Evolutionary conservation across 2,888 invertebrate species (phyloP).

Genomic region (Agelastica alni): DNA sequence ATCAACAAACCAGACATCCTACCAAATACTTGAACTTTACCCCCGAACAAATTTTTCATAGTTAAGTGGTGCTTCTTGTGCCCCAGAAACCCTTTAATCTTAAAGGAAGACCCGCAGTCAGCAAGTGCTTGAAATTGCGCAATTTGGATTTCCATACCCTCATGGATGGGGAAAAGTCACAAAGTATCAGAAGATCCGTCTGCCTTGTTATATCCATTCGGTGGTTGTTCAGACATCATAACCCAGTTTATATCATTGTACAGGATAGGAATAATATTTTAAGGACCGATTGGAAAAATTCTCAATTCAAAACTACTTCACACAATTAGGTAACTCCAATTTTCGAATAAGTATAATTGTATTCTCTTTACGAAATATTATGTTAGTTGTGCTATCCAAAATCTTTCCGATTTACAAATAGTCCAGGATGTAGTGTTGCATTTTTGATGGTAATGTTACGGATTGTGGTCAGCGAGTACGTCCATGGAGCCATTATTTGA

Average conservation of each 20-base stretch:
- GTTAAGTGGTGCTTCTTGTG: background rate
- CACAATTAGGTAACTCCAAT: background rate
- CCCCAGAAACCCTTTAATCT: background rate
- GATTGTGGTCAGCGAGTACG: too few species aligned
- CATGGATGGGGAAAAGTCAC: conserved; percentile 32
- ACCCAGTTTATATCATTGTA: conserved; percentile 25
- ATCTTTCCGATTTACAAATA: too few species aligned
- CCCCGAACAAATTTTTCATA: background rate
- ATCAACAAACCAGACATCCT: too few species aligned
- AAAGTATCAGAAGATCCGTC: conserved; percentile 35
- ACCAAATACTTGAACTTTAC: background rate
- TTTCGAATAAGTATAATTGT: too few species aligned
- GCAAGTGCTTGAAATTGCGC: conserved; percentile 35
- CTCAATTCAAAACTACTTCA: too few species aligned
- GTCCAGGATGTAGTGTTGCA: too few species aligned
- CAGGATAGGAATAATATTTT: background rate
- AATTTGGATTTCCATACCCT: conserved; percentile 35
- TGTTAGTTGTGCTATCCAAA: too few species aligned
- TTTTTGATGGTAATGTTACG: too few species aligned
- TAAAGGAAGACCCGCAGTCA: conserved; percentile 14
- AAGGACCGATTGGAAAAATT: too few species aligned
- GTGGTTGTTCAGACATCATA: conserved; percentile 36
- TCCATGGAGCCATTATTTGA: too few species aligned
- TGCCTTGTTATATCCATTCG: conserved; percentile 36
- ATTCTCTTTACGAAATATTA: too few species aligned